A percentile compares a stretch with the other conserved stretches of the same genome.
Conservation (phyloP, 2,113 vertebrate genomes). For the Euleptes europaea region DNA sequence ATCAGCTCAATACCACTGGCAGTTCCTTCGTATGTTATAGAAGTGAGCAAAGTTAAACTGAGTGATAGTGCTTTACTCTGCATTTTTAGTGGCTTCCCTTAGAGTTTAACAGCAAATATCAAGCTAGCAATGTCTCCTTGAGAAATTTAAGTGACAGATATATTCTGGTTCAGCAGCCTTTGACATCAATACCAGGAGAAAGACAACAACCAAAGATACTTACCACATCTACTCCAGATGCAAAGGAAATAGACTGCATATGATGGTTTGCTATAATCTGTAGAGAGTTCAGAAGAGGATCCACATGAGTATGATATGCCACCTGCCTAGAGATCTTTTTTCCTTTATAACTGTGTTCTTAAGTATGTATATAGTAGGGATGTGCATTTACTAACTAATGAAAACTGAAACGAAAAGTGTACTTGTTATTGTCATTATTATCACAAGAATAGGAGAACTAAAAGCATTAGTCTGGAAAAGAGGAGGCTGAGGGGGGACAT, state of each 20-base stretch:
- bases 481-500: too few species aligned
- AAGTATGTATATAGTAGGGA: neutral
- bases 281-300: conserved; percentile 17
- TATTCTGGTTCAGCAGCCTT: conserved; percentile 3
- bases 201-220: conserved; percentile 60
- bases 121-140: neutral
- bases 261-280: conserved; percentile 99
- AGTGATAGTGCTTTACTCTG: neutral
- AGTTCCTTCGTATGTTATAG: neutral
- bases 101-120: conserved; percentile 8
- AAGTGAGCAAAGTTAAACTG: neutral
- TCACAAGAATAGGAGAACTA: too few species aligned
- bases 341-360: neutral
- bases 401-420: too few species aligned
- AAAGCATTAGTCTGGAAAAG: too few species aligned
- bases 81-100: neutral
- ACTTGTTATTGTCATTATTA: too few species aligned
- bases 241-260: conserved; percentile 99
- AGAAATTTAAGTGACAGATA: neutral
- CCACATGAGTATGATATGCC: neutral
- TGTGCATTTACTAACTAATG: too few species aligned
- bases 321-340: neutral
- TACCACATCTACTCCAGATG: conserved; percentile 96
- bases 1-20: conserved; percentile 9
- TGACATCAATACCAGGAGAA: neutral